A percentile compares a stretch with the other conserved stretches of the same genome.
Conservation (phyloP, 2,797 vertebrate species). For the Zenarchopterus dispar region DNA sequence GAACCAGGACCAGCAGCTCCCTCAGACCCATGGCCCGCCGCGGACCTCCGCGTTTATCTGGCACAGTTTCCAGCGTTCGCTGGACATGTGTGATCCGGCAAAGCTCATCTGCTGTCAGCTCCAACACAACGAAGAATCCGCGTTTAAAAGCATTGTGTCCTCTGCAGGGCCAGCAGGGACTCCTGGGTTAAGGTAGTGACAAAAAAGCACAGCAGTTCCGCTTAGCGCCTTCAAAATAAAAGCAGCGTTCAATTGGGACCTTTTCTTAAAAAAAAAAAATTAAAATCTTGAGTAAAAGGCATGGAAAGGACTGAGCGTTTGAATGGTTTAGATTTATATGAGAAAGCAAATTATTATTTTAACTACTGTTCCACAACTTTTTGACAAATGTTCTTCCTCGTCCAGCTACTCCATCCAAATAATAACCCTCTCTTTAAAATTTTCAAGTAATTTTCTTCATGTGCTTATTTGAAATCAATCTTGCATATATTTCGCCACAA, state of each 20-base stretch:
- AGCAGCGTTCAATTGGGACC: background rate
- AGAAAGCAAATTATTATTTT: too few relatives aligned
- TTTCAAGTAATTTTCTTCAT: too few relatives aligned
- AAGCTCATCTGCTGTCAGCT: slow-evolving; percentile 31
- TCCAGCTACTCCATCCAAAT: too few relatives aligned
- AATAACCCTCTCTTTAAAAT: too few relatives aligned
- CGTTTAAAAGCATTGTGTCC: slow-evolving; percentile 52
- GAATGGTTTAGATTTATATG: too few relatives aligned
- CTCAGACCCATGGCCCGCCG: slow-evolving; percentile 53
- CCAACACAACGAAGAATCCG: background rate
- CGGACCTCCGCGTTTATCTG: slow-evolving; percentile 40
- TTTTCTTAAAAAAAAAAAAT: too few relatives aligned
- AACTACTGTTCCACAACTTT: too few relatives aligned
- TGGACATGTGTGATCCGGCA: slow-evolving; percentile 33
- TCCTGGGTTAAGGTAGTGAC: background rate
- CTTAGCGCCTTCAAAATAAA: slow-evolving; percentile 43
- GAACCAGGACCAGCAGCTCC: slow-evolving; percentile 27
- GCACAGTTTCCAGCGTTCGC: slow-evolving; percentile 9
- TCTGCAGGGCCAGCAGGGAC: slow-evolving; percentile 23
- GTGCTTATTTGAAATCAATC: too few relatives aligned
- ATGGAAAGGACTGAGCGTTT: too few relatives aligned
- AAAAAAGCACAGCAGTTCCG: background rate
- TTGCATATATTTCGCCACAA: too few relatives aligned
- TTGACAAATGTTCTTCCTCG: too few relatives aligned
- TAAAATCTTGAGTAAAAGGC: too few relatives aligned